These are phyloP conservation scores for Saccostrea glomerata DNA, from an alignment of 1,140 invertebrate species.

Conservation along the genomic window DNA sequence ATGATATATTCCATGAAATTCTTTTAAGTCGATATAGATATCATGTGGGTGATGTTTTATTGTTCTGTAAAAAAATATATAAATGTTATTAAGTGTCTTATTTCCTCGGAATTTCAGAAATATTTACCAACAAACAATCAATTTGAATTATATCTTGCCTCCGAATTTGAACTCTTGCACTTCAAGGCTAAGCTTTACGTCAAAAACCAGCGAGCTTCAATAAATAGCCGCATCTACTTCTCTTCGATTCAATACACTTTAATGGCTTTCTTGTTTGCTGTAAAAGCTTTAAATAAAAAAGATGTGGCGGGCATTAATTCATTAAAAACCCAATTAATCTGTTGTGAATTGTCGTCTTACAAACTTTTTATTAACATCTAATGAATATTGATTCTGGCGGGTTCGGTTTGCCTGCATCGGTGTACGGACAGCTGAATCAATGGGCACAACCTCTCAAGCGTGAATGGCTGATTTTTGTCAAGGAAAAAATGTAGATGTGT, in stretches of 20 bases:
- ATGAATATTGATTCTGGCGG: conserved; percentile 11
- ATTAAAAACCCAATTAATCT: conserved; percentile 37
- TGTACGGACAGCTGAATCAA: conserved; percentile 8
- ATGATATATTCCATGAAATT: conserved; percentile 26
- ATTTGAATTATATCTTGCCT: neutral
- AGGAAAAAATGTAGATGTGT: conserved; percentile 21
- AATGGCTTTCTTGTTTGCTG: neutral
- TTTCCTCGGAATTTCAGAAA: neutral
- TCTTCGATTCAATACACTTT: neutral
- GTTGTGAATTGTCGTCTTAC: conserved; percentile 9
- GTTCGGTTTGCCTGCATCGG: neutral
- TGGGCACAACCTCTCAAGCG: neutral
- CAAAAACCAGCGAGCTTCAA: neutral
- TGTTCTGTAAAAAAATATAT: neutral
- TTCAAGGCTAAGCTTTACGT: neutral
- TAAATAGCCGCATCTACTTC: neutral
- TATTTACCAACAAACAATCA: neutral
- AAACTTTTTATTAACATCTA: conserved; percentile 33
- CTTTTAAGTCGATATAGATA: neutral
- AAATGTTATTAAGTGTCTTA: neutral
- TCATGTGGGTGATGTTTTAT: conserved; percentile 28
- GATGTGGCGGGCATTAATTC: neutral
- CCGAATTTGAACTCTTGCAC: too few species aligned
- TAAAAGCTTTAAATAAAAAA: neutral
- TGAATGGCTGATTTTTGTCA: neutral